These are phyloP conservation scores for Oryzias dopingdopingensis DNA, from an alignment of 2,797 vertebrate species.

Conservation along the genomic window DNA sequence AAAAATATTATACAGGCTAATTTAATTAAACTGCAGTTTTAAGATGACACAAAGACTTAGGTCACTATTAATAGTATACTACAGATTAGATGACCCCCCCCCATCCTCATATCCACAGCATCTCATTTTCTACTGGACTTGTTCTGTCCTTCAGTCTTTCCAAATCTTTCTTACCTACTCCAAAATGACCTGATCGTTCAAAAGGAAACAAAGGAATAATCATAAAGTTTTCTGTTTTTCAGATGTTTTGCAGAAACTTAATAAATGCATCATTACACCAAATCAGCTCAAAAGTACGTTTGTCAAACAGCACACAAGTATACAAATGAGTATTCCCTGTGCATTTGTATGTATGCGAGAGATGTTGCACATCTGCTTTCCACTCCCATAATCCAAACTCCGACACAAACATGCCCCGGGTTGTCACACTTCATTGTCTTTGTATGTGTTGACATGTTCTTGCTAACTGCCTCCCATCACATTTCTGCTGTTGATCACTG, in stretches of 20 bases:
- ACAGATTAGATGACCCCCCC: no score
- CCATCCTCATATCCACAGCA: no score
- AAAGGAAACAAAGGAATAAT: slow-evolving; percentile 9
- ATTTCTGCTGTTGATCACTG: slow-evolving; percentile 23
- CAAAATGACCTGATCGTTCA: no score
- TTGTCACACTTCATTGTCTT: slow-evolving; percentile 44
- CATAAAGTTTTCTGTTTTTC: slow-evolving; percentile 21
- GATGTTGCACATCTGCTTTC: slow-evolving; percentile 37
- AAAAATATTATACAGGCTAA: no score
- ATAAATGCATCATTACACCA: slow-evolving; percentile 11
- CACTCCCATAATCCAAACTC: slow-evolving; percentile 20
- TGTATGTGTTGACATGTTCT: slow-evolving; percentile 54
- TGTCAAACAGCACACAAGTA: slow-evolving; percentile 8
- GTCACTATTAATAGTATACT: no score
- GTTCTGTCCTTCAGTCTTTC: no score
- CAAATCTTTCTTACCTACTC: no score
- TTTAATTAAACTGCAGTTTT: no score
- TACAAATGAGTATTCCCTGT: slow-evolving; percentile 11
- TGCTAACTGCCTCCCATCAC: slow-evolving; percentile 66
- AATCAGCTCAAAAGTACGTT: slow-evolving; percentile 7
- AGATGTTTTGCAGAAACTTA: slow-evolving; percentile 8
- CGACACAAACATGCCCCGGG: slow-evolving; percentile 19
- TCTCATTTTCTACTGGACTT: no score
- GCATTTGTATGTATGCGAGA: slow-evolving; percentile 34
- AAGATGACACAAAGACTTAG: no score